Evolutionary conservation across 1,140 invertebrate species (phyloP), one percentile per base, ranked within the genome.

Genomic region (Cotesia chilonis): DNA sequence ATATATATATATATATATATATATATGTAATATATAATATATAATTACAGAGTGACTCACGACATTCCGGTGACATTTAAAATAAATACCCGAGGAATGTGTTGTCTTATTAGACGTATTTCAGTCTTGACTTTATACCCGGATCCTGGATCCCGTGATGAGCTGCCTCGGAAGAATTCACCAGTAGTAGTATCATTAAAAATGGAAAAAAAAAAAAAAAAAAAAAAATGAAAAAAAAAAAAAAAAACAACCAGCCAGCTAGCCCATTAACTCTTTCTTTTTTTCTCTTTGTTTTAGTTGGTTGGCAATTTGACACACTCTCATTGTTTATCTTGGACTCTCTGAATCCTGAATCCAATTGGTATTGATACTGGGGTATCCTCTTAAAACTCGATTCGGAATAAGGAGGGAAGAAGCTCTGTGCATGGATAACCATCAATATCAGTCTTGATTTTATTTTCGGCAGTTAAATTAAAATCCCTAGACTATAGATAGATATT

Each of bases 161-260:
- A 70, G 68, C 68, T 70, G 68, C 68, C 68, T 63, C 68, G 20
- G 38, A 69, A 69, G 55, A 67, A 64, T 37, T 64, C 36, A 37
- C 35, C 5, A 57, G 55, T 57, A 6, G 37, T 52, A 28, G 28
- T 28, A 28, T 28, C 28, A 28, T 28, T 28, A 28, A 28, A 28
- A 2, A 2, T 28, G 28, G 2, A 60, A 12, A 60, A 28, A 17
- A 60, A 7, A 3, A 57, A 3, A 5, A 57, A 57, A 57, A 57
- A 28, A 14, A 28, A 28, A 2, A 28, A 2, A 28, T 28, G 1
- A 3, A 28, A 28, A 28, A 28, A 28, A 28, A 28, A 28, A 28
- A 28, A 28, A 47, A 10, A 47, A 47, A 47, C 41, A 10, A 2
- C 3, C 10, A 2, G 41, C 41, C 6, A 47, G 10, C 6, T 47